Percentiles rank a stretch among this genome's conserved stretches.
Evolutionary conservation across 1,140 invertebrate species (phyloP).

Genomic region (Atta colombica): DNA sequence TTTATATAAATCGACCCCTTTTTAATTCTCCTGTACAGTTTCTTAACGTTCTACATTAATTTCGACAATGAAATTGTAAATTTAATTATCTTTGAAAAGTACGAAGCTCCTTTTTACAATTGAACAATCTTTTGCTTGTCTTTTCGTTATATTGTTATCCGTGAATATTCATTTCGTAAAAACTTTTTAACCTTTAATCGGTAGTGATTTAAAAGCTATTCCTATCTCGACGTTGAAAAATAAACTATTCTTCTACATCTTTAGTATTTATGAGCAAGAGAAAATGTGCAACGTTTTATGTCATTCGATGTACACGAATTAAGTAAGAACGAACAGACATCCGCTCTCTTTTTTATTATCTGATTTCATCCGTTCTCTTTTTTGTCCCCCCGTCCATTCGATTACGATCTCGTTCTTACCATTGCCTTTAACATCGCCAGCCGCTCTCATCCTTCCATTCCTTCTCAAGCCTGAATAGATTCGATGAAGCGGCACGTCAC

Average conservation of each 20-base stretch:
- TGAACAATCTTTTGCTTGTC: background rate
- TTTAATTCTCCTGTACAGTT: background rate
- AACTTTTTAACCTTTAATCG: slow-evolving; percentile 41
- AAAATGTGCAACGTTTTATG: background rate
- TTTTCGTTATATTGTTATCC: background rate
- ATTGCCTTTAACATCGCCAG: slow-evolving; percentile 40
- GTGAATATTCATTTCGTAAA: background rate
- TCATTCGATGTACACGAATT: background rate
- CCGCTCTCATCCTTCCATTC: slow-evolving; percentile 2
- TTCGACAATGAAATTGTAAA: slow-evolving; percentile 24
- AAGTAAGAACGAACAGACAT: slow-evolving; percentile 28
- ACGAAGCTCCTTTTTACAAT: background rate
- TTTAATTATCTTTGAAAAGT: slow-evolving; percentile 17
- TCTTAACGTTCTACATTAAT: background rate
- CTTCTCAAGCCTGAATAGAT: slow-evolving; percentile 44
- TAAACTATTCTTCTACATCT: background rate
- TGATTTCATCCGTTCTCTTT: slow-evolving; percentile 31
- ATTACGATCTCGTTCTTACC: slow-evolving; percentile 46
- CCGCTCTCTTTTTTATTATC: slow-evolving; percentile 25
- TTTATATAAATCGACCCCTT: too few relatives aligned
- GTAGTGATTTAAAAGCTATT: slow-evolving; percentile 22
- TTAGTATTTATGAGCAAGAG: background rate
- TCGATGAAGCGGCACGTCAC: slow-evolving; percentile 40
- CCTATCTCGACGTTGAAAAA: background rate
- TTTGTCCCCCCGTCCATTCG: slow-evolving; percentile 25